A percentile compares a stretch with the other conserved stretches of the same genome.
Conservation (phyloP, 1,140 invertebrate species). For the Papilio machaon region DNA sequence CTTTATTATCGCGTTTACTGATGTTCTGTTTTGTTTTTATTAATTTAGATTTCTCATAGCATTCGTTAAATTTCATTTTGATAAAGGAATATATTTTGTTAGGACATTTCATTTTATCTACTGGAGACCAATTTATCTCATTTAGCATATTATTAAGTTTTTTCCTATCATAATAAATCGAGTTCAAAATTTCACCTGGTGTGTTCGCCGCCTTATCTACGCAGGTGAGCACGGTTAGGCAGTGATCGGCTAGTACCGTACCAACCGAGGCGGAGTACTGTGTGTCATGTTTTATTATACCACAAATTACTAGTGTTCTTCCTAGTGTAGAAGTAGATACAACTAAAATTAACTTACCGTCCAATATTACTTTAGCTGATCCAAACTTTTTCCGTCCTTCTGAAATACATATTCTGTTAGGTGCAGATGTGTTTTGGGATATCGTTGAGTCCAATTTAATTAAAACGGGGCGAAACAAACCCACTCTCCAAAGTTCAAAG, state of each 20-base stretch:
- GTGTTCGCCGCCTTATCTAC: constrained; percentile 1
- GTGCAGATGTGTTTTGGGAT: constrained; percentile 42
- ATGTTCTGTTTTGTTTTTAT: too few species aligned
- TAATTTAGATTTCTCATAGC: too few species aligned
- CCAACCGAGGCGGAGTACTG: neutral
- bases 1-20: too few species aligned
- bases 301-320: constrained; percentile 22
- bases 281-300: neutral
- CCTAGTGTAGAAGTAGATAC: constrained; percentile 20
- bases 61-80: too few species aligned
- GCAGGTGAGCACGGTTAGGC: too few species aligned
- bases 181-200: neutral
- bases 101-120: too few species aligned
- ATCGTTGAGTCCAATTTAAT: constrained; percentile 38
- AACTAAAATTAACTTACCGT: neutral
- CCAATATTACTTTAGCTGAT: constrained; percentile 12
- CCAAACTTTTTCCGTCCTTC: constrained; percentile 34
- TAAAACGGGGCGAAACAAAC: constrained; percentile 33
- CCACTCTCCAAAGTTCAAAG: constrained; percentile 39
- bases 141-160: neutral
- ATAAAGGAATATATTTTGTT: too few species aligned
- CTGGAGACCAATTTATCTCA: neutral
- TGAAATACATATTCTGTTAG: constrained; percentile 42
- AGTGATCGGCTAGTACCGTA: too few species aligned
- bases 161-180: neutral